Base-by-base conservation (phyloP, 2,888 invertebrate species). In the Caenorhabditis drosophilae region DNA sequence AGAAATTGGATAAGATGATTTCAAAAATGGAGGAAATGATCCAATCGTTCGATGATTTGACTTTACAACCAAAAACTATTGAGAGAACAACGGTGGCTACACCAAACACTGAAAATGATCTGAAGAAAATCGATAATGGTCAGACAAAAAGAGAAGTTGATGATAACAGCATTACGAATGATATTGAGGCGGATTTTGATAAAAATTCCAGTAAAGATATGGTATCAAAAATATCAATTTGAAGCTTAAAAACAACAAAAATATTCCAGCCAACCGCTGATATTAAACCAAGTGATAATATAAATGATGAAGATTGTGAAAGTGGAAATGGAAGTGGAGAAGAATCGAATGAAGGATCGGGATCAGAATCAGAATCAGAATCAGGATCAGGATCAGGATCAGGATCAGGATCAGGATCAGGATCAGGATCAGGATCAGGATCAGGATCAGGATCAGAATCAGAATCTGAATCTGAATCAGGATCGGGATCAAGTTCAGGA, bases 11-110 rank as follows among this genome's bases (percentile, higher is more conserved):
- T 44, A 60, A 52, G 41, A 66, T 66, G 66, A 66, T 66, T 7
- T 36, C 52, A 16, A 66, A 66, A 38, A 66, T 66, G 66, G 66
- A 66, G 25, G 52, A 66, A 26, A 66, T 66, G 66, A 56, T 66
- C 18, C 60, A 59, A 46, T 48, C 49, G 22, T 52, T 66, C 20
- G 66, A 66, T 40, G 52, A 60, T 41, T 27, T 66, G 66, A 60
- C 57, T 3, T 50, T 54, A 1, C 26, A 47, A 23, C 57, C 57
- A 25, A 26, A 20, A 6, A 35, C 20, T 31, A n/a, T 46, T 11
- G 60, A 59, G 12, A 42, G 55, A 38, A 60, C 60, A 12, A 50
- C 54, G 7, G 23, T 35, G 18, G 45, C 20, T 6, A 44, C 35
- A 6, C 23, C 26, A 26, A 25, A 31, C 15, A 26, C 44, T 23